phyloP scores from a whole-genome alignment of 2,888 invertebrate species.

The Hydroisotoma schaefferi region DNA sequence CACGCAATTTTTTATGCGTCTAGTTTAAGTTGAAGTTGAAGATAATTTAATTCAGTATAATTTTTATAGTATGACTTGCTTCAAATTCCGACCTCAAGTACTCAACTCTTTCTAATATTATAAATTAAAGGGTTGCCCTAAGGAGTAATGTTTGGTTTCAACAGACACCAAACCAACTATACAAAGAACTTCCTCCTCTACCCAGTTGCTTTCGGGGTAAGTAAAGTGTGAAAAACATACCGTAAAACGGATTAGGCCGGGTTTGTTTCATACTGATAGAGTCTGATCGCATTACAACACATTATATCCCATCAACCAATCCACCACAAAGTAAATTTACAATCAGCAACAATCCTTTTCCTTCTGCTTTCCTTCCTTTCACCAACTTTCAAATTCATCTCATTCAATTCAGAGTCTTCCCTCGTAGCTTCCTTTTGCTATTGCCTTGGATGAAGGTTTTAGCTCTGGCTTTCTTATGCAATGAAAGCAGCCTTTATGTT shows the following conservation, averaged over 20 bases:
- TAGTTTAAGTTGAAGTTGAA: no score
- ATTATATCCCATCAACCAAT: conserved; percentile 14
- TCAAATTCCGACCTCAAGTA: no score
- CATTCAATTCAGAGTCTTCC: no score
- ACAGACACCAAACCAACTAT: no score
- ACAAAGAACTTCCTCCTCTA: no score
- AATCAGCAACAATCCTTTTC: conserved; percentile 15
- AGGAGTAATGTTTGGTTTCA: no score
- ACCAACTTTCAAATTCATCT: neutral
- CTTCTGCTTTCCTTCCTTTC: conserved; percentile 9
- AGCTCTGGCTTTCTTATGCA: no score
- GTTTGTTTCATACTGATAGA: conserved; percentile 47
- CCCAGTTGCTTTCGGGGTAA: conserved; percentile 44
- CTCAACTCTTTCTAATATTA: no score
- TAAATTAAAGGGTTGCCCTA: no score
- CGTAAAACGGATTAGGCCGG: conserved; percentile 44
- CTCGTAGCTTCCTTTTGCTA: neutral
- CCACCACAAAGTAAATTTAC: conserved; percentile 15
- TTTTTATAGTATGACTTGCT: no score
- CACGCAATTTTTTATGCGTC: no score
- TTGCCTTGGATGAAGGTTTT: neutral
- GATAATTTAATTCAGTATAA: no score
- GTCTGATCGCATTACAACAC: conserved; percentile 34
- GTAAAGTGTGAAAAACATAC: conserved; percentile 47
- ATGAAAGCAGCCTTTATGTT: neutral